Evolutionary conservation across 2,888 invertebrate genomes (phyloP).

Genomic region (Siphonodentalium dalli): DNA sequence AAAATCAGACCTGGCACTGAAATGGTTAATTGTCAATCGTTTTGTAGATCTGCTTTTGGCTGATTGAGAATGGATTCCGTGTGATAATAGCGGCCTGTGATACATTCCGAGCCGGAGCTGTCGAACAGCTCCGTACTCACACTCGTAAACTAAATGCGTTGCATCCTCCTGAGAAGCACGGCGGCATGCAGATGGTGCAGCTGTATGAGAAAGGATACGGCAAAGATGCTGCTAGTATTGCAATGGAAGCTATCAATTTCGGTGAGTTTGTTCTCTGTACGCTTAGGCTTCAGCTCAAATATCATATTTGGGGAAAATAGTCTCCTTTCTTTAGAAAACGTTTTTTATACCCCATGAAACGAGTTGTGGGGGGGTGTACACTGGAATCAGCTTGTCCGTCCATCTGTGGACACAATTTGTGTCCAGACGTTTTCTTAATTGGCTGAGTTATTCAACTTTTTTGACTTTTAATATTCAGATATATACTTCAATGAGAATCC

Average conservation of each 20-base stretch:
- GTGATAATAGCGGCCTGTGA: slow-evolving; percentile 99
- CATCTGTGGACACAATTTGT: too few relatives aligned
- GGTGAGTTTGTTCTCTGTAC: slow-evolving; percentile 69
- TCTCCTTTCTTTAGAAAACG: neutral
- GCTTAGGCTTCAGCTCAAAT: neutral
- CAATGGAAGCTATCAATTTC: slow-evolving; percentile 92
- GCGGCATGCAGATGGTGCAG: slow-evolving; percentile 81
- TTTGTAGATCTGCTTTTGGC: slow-evolving; percentile 90
- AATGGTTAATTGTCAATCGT: too few relatives aligned
- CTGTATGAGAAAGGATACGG: slow-evolving; percentile 98
- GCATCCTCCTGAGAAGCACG: slow-evolving; percentile 81
- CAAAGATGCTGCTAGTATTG: slow-evolving; percentile 99
- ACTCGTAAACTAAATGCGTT: slow-evolving; percentile 89
- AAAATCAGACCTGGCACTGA: too few relatives aligned
- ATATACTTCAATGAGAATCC: too few relatives aligned
- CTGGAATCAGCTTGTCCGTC: too few relatives aligned
- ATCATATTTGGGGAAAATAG: neutral
- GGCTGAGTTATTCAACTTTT: too few relatives aligned
- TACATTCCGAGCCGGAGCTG: slow-evolving; percentile 98
- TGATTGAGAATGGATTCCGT: slow-evolving; percentile 94
- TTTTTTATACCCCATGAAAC: neutral
- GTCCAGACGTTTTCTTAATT: too few relatives aligned
- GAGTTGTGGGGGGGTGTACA: too few relatives aligned
- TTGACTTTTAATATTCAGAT: too few relatives aligned
- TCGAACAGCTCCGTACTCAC: slow-evolving; percentile 97